These are phyloP conservation scores for Margarornis squamiger DNA, from an alignment of 2,797 vertebrate genomes.

Conservation along the genomic window DNA sequence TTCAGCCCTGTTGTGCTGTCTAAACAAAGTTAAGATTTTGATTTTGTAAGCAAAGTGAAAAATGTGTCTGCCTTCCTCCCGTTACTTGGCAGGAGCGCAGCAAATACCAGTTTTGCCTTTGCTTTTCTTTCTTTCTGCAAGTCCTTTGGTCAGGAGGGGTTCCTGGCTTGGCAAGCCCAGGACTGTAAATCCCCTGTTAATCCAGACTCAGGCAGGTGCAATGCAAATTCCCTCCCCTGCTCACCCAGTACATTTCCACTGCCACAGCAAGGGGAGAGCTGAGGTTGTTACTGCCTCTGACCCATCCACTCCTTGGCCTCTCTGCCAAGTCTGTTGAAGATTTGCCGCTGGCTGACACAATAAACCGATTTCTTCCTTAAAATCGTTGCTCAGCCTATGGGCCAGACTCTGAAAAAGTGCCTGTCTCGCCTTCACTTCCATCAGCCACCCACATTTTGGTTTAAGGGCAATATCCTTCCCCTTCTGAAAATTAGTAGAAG, in stretches of 20 bases:
- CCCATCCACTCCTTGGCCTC: rapidly evolving
- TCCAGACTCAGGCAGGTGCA: not conserved
- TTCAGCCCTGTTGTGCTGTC: conserved; percentile 35
- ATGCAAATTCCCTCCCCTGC: not conserved
- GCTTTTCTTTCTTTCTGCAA: not conserved
- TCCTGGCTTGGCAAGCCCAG: conserved; percentile 3
- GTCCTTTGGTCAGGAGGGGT: conserved; percentile 2
- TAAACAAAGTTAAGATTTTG: conserved; percentile 42
- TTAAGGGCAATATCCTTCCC: not conserved
- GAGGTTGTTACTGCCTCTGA: not conserved
- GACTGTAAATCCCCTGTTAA: conserved; percentile 17
- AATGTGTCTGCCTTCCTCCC: conserved; percentile 34
- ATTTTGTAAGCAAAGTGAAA: conserved; percentile 46
- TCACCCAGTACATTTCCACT: not conserved
- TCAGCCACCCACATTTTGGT: not conserved
- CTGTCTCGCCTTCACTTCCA: not conserved
- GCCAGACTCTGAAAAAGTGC: not conserved
- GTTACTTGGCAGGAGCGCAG: conserved; percentile 69
- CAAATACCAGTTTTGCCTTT: not conserved
- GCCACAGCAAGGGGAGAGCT: not conserved
- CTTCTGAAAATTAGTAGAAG: not conserved
- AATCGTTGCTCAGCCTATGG: not conserved
- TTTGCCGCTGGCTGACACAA: not conserved
- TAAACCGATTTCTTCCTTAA: not conserved
- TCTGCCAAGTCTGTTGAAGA: not conserved